Conservation (phyloP, 2,888 invertebrate genomes). For the Helicoverpa assulta region DNA sequence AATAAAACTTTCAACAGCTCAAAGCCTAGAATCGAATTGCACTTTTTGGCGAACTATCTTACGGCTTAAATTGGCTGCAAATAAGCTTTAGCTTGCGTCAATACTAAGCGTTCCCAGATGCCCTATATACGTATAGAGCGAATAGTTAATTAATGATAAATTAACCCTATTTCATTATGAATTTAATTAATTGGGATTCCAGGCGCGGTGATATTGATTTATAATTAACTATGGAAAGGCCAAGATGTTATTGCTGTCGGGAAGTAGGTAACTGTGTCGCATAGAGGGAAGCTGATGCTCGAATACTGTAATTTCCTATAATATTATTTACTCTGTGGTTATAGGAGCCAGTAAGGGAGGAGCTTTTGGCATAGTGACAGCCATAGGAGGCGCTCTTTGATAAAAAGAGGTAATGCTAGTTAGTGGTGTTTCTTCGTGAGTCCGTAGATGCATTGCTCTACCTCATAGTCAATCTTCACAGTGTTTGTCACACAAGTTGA, state of each 20-base stretch:
- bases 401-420: too few species aligned
- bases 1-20: neutral
- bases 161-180: slow-evolving; percentile 50
- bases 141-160: slow-evolving; percentile 40
- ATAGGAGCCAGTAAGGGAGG: neutral
- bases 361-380: neutral
- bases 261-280: slow-evolving; percentile 14
- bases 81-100: neutral
- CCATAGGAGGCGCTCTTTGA: neutral
- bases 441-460: neutral
- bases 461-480: too few species aligned
- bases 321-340: neutral
- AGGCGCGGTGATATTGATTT: slow-evolving; percentile 45
- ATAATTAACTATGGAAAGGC: slow-evolving; percentile 41
- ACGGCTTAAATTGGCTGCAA: neutral
- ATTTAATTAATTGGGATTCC: slow-evolving; percentile 47
- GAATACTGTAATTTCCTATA: slow-evolving; percentile 15
- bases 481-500: too few species aligned
- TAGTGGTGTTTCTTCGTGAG: neutral
- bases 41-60: neutral
- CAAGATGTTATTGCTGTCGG: slow-evolving; percentile 26
- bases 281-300: slow-evolving; percentile 9
- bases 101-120: too few species aligned
- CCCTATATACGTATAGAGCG: neutral
- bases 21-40: neutral